A percentile compares a stretch with the other conserved stretches of the same genome.
Evolutionary conservation across 2,797 vertebrate genomes (phyloP).

Genomic region (Delichon dasypus): DNA sequence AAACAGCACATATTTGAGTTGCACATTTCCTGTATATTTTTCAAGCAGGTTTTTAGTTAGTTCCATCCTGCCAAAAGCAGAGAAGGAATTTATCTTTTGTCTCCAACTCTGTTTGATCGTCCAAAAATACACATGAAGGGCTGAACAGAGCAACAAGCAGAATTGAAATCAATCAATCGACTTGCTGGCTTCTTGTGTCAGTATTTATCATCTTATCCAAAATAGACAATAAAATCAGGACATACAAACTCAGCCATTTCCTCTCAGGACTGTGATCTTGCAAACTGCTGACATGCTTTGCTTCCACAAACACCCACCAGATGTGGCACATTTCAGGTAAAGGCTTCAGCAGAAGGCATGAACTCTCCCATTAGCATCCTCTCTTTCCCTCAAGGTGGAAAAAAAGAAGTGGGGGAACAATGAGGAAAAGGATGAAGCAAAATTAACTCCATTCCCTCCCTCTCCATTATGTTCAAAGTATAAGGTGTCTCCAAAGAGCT

Average conservation of each 20-base stretch:
- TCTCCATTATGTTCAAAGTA: neutral
- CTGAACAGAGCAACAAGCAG: neutral
- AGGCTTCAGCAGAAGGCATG: neutral
- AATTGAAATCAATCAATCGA: neutral
- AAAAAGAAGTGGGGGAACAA: neutral
- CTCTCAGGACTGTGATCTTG: neutral
- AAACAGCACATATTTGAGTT: neutral
- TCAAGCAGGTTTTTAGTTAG: neutral
- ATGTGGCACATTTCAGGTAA: neutral
- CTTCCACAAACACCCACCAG: neutral
- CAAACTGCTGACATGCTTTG: neutral
- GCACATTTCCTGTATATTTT: neutral
- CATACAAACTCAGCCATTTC: neutral
- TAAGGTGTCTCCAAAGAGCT: neutral
- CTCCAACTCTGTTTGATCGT: neutral
- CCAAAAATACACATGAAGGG: neutral
- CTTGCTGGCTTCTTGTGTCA: neutral
- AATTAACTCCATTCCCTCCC: neutral
- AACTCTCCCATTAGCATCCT: neutral
- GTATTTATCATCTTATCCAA: slow-evolving; percentile 9
- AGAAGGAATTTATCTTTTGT: neutral
- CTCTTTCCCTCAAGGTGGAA: neutral
- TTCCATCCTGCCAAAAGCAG: neutral
- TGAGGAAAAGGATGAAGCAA: neutral
- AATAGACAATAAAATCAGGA: neutral